A percentile compares a stretch with the other conserved stretches of the same genome.
These are phyloP conservation scores for Hydra vulgaris DNA, from an alignment of 30 jellyfish, hydroid and myxozoan genomes.

Conservation along the genomic window DNA sequence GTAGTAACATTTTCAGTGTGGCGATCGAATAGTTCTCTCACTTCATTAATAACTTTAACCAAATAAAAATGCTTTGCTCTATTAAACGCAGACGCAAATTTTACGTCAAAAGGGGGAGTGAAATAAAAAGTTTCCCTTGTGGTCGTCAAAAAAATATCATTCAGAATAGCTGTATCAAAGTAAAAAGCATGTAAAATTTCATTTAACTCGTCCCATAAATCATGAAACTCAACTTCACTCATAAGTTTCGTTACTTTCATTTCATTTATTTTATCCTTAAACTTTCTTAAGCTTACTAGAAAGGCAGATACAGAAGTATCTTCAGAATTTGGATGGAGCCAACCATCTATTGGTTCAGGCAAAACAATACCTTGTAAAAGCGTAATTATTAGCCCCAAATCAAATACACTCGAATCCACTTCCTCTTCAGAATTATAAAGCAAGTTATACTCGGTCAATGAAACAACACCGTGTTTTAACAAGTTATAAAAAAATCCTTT, in stretches of 20 bases:
- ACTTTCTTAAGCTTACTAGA: constrained; percentile 2
- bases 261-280: constrained; percentile 18
- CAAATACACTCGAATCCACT: constrained; percentile 17
- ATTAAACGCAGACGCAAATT: not conserved
- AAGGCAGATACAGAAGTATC: constrained; percentile 10
- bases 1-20: constrained; percentile 23
- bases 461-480: constrained; percentile 5
- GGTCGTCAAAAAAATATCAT: not conserved
- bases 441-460: constrained; percentile 10
- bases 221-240: not conserved
- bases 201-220: constrained; percentile 14
- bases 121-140: constrained; percentile 1
- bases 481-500: not conserved
- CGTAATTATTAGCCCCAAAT: constrained; percentile 19
- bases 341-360: constrained; percentile 23
- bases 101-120: not conserved
- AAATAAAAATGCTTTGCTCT: not conserved
- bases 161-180: not conserved
- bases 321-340: constrained; percentile 27
- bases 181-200: constrained; percentile 15
- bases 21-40: constrained; percentile 1
- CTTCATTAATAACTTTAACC: not conserved
- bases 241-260: not conserved
- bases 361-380: constrained; percentile 17
- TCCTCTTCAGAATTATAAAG: constrained; percentile 7